These are phyloP conservation scores for Microctenopoma steveboyesi DNA, from an alignment of 2,797 vertebrate genomes.

Conservation along the genomic window DNA sequence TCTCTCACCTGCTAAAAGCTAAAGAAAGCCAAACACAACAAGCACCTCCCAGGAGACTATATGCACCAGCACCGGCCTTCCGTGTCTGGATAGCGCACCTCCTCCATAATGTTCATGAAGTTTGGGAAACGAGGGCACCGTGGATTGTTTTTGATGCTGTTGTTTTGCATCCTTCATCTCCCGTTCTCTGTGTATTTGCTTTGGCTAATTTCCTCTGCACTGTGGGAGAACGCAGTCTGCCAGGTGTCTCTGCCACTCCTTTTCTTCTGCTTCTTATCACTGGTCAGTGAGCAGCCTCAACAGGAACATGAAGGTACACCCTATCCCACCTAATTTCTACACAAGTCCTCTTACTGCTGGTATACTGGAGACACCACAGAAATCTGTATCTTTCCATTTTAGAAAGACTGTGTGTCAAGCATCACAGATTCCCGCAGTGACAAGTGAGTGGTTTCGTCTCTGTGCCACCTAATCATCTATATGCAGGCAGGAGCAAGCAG, in stretches of 20 bases:
- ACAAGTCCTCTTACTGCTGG: not conserved
- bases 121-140: constrained; percentile 46
- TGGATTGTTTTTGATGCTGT: constrained; percentile 47
- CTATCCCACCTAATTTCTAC: not conserved
- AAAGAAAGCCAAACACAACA: constrained; percentile 71
- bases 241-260: constrained; percentile 31
- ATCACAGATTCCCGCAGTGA: not conserved
- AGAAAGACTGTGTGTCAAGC: constrained; percentile 3
- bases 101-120: constrained; percentile 36
- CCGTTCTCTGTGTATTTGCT: constrained; percentile 11
- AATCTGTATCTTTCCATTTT: not conserved
- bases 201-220: constrained; percentile 4
- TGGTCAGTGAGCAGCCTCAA: constrained; percentile 31
- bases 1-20: constrained; percentile 80
- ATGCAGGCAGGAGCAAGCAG: no score
- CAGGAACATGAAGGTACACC: constrained; percentile 23
- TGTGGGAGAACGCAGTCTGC: constrained; percentile 7
- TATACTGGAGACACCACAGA: not conserved
- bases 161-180: not conserved
- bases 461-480: no score
- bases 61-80: constrained; percentile 22
- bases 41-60: constrained; percentile 62
- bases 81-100: constrained; percentile 44
- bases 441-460: no score
- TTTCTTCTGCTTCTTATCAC: constrained; percentile 21